A percentile compares a stretch with the other conserved stretches of the same genome.
Conservation (phyloP, 2,113 vertebrate species). For the Nerophis lumbriciformis region DNA sequence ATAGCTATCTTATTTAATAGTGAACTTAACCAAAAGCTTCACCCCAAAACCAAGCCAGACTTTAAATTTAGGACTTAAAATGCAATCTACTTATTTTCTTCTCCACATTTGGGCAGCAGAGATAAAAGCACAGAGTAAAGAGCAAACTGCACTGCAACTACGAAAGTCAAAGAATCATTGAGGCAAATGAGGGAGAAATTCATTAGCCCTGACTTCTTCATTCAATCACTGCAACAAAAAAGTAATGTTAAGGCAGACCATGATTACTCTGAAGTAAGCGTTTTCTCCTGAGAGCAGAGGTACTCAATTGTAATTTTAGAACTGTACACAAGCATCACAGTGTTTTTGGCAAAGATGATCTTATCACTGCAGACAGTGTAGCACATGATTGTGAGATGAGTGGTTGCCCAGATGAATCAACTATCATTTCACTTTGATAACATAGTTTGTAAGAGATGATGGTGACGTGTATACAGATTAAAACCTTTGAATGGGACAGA, state of each 20-base stretch:
- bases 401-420: constrained; percentile 20
- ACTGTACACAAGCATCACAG: constrained; percentile 30
- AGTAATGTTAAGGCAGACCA: constrained; percentile 15
- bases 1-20: not conserved
- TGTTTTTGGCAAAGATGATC: constrained; percentile 27
- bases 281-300: constrained; percentile 27
- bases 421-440: constrained; percentile 4
- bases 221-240: constrained; percentile 17
- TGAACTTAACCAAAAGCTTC: not conserved
- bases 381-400: constrained; percentile 20
- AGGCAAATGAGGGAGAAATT: constrained; percentile 15
- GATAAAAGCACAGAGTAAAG: constrained; percentile 14
- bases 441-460: constrained; percentile 19
- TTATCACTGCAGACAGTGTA: constrained; percentile 18
- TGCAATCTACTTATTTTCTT: constrained; percentile 10
- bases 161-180: constrained; percentile 5
- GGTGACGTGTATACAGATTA: not conserved
- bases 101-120: constrained; percentile 29
- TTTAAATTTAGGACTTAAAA: not conserved
- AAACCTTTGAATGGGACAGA: constrained; percentile 19
- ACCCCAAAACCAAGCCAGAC: not conserved
- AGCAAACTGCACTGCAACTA: constrained; percentile 19
- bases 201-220: constrained; percentile 21
- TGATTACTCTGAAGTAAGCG: constrained; percentile 30
- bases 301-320: constrained; percentile 32